Conservation (phyloP, 2,113 vertebrate species). For the Furnarius figulus region DNA sequence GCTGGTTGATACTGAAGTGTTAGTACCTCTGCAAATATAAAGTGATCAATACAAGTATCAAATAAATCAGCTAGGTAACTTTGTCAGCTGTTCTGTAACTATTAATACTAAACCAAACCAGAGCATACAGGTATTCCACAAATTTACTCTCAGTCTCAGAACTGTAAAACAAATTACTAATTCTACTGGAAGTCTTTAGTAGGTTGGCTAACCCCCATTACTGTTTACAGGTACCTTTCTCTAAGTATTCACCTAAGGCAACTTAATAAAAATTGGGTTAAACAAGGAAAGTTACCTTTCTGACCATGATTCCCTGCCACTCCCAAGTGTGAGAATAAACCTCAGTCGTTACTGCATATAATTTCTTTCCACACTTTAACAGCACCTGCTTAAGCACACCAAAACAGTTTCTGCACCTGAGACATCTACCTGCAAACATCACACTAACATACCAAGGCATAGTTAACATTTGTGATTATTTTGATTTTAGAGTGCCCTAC, state of each 20-base stretch:
- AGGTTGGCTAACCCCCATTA: neutral
- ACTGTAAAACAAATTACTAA: neutral
- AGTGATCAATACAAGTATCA: neutral
- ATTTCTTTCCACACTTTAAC: neutral
- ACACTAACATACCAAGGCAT: neutral
- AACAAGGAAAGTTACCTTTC: neutral
- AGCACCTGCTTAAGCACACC: neutral
- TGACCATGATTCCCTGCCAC: neutral
- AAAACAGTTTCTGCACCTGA: neutral
- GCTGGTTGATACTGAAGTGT: neutral
- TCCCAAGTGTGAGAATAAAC: neutral
- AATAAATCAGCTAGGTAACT: neutral
- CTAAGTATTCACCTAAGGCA: neutral
- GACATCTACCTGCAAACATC: neutral
- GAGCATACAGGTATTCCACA: neutral
- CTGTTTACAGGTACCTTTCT: neutral
- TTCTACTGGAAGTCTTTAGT: neutral
- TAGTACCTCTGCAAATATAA: neutral
- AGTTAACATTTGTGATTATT: neutral
- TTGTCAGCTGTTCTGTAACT: neutral
- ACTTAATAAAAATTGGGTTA: neutral
- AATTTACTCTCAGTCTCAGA: neutral
- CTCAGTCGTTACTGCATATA: neutral
- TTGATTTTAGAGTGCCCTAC: neutral
- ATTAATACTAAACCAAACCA: neutral